Evolutionary conservation across 2,113 vertebrate genomes (phyloP).

Genomic region (Collichthys lucidus): DNA sequence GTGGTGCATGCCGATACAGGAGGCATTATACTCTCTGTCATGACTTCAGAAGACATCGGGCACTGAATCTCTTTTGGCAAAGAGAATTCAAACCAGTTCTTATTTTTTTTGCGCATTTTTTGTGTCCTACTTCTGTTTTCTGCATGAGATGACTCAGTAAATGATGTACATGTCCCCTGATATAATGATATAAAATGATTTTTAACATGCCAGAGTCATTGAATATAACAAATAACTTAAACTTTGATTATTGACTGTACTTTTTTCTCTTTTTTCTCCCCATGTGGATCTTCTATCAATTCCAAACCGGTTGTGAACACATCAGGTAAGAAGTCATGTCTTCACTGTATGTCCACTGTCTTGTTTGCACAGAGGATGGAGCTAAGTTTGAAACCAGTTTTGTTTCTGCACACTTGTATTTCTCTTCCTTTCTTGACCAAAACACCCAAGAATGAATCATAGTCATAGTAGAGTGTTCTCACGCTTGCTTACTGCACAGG

Average conservation of each 20-base stretch:
- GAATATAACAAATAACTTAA: not conserved
- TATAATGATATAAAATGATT: conserved; percentile 2
- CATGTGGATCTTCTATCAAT: conserved; percentile 57
- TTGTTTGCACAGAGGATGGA: not conserved
- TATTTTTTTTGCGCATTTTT: too few relatives aligned
- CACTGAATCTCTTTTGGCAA: not conserved
- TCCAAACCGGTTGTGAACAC: not conserved
- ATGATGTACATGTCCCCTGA: not conserved
- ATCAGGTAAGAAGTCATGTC: conserved; percentile 60
- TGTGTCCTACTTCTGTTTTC: not conserved
- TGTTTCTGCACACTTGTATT: not conserved
- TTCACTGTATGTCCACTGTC: not conserved
- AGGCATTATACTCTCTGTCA: not conserved
- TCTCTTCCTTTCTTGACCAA: not conserved
- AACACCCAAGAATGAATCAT: not conserved
- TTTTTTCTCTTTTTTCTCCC: conserved; percentile 32
- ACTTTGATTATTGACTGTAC: not conserved
- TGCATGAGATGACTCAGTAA: not conserved
- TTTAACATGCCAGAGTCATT: not conserved
- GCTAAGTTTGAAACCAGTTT: not conserved
- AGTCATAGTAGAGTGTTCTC: not conserved
- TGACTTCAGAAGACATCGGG: not conserved
- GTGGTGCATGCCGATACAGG: not conserved
- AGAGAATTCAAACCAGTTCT: not conserved
- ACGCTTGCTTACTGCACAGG: not conserved